Percentiles rank a stretch among this genome's conserved stretches.
phyloP scores from a whole-genome alignment of 2,797 vertebrate genomes.

The Eulemur albifrons region DNA sequence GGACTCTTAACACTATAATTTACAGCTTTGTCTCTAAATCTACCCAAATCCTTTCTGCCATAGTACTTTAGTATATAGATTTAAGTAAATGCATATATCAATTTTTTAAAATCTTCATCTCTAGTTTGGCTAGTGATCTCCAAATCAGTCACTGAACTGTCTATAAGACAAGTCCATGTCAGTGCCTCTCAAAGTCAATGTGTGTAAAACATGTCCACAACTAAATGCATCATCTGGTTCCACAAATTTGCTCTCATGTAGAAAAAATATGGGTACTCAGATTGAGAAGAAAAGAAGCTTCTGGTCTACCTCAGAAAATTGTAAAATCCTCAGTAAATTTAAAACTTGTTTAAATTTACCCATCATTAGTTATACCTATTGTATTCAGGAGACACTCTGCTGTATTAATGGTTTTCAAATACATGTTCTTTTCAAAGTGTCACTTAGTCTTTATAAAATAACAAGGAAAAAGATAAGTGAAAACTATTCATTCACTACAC shows the following conservation, averaged over 20 bases:
- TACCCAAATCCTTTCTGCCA: neutral
- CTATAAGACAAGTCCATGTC: neutral
- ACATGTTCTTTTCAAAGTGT: neutral
- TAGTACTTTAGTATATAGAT: neutral
- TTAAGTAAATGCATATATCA: neutral
- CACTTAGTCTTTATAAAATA: neutral
- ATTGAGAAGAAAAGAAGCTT: neutral
- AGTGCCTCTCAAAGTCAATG: neutral
- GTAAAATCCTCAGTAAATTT: neutral
- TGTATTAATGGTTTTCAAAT: neutral
- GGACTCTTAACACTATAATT: neutral
- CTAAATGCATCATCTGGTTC: neutral
- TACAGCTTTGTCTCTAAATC: neutral
- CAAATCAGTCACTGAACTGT: neutral
- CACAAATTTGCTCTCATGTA: neutral
- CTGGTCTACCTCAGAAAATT: neutral
- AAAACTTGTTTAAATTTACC: neutral
- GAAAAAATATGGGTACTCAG: neutral
- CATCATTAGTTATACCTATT: neutral
- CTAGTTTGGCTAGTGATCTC: neutral
- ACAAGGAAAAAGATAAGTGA: neutral
- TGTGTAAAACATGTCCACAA: constrained; percentile 9
- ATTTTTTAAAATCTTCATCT: neutral
- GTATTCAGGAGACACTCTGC: neutral
- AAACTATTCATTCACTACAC: neutral